Base-by-base conservation (phyloP, 2,888 invertebrate species). In the Andrena hattorfiana region DNA sequence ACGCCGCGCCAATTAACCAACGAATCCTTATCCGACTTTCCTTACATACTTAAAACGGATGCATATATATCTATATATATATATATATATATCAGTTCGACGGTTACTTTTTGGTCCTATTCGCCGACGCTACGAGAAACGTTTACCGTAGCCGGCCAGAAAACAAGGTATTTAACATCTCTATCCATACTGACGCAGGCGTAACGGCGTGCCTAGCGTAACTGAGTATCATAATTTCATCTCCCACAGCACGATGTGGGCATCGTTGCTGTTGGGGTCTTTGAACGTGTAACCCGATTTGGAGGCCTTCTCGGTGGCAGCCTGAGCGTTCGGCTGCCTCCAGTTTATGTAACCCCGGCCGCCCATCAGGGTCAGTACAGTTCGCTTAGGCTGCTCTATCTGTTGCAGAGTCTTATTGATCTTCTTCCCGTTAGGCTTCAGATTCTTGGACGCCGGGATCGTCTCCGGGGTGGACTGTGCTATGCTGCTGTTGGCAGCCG, bases 171-270 rank as follows among this genome's bases (percentile, higher is more conserved):
- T 78, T 77, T 81, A 83, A 76, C 79, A 73, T 79, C 54, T 77
- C 83, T 85, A 83, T 63, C 64, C 77, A 62, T 83, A 81, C 62
- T 66, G 82, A 84, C 63, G 66, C 51, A 76, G 72, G 68, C 54
- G 74, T 42, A 83, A 84, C 72, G 75, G 68, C 30, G 67, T 60
- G 32, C 73, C 86, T 85, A 87, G 60, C 28, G 35, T 63, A 76
- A 86, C 69, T 70, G 76, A 85, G 85, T 83, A 95, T 96, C 96
- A 97, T 95, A 97, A 96, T 92, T 97, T 97, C 94, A 97, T 96
- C 94, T 98, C 98, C 98, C 98, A 98, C 67, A 98, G 96, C 84
- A 98, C 97, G 91, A 98, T 96, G 94, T 98, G 97, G 20, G 98
- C 98, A 95, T 98, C 97, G 91, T 96, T 97, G 83, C 97, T 97